Conservation (phyloP, 2,113 vertebrate genomes). For the Numenius arquata region DNA sequence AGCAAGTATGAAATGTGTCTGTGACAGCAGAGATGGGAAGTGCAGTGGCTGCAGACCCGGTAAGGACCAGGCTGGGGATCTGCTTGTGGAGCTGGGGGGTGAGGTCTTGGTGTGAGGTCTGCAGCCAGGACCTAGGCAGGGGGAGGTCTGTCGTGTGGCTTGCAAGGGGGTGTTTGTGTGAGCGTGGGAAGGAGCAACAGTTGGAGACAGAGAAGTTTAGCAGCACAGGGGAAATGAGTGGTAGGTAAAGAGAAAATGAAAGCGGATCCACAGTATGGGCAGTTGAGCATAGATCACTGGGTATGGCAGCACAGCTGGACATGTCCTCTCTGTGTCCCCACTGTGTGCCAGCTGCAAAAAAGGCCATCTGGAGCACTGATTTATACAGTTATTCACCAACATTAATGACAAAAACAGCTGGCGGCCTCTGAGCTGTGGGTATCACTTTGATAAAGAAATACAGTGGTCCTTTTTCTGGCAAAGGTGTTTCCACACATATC, state of each 20-base stretch:
- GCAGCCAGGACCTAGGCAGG: neutral
- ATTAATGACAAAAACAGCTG: neutral
- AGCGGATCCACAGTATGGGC: neutral
- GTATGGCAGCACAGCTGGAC: neutral
- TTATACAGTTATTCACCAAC: neutral
- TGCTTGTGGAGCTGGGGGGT: rapidly evolving
- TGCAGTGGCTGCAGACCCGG: neutral
- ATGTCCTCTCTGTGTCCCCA: neutral
- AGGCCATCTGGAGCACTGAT: neutral
- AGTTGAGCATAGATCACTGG: neutral
- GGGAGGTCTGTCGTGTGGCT: neutral
- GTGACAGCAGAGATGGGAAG: neutral
- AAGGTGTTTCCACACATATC: neutral
- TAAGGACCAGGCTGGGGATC: rapidly evolving
- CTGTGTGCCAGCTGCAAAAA: neutral
- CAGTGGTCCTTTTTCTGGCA: neutral
- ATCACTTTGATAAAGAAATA: neutral
- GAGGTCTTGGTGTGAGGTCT: neutral
- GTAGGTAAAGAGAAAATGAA: neutral
- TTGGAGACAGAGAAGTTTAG: neutral
- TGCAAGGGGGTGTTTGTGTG: neutral
- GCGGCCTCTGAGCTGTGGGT: neutral
- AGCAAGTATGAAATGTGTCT: neutral
- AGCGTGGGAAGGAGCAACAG: neutral
- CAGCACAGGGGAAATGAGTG: neutral